These are phyloP conservation scores for Oenanthe melanoleuca DNA, from an alignment of 2,113 vertebrate genomes.

Conservation along the genomic window DNA sequence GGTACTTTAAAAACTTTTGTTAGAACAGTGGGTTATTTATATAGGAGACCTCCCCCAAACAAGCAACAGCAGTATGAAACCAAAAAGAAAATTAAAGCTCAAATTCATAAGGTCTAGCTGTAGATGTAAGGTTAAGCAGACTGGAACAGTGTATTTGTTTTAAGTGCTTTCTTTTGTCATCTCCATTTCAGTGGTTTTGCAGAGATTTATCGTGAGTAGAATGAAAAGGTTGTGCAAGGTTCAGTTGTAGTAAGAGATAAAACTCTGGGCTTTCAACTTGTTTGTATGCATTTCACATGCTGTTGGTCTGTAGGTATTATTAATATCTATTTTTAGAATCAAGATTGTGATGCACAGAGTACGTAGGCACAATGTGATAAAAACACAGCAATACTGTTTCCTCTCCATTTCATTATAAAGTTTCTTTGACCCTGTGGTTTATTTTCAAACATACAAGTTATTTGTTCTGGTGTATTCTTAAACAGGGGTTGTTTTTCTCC, in stretches of 20 bases:
- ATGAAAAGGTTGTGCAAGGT: slow-evolving; percentile 40
- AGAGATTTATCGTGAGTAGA: slow-evolving; percentile 12
- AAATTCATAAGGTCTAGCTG: slow-evolving; percentile 26
- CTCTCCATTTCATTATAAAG: slow-evolving; percentile 85
- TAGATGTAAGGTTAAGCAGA: slow-evolving; percentile 63
- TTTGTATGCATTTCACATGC: slow-evolving; percentile 69
- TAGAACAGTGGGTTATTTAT: slow-evolving; percentile 67
- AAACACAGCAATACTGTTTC: slow-evolving; percentile 78
- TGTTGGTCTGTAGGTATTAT: slow-evolving; percentile 59
- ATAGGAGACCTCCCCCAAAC: slow-evolving; percentile 52
- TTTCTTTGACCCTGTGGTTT: slow-evolving; percentile 90
- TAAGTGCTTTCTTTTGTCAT: neutral
- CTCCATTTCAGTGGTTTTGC: neutral
- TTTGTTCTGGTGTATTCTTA: slow-evolving; percentile 84
- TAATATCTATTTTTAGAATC: slow-evolving; percentile 72
- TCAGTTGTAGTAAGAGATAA: neutral
- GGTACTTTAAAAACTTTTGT: slow-evolving; percentile 73
- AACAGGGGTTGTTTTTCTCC: slow-evolving; percentile 88
- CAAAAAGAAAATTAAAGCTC: slow-evolving; percentile 59
- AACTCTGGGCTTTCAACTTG: slow-evolving; percentile 41
- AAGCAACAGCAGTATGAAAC: slow-evolving; percentile 32
- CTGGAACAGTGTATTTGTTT: slow-evolving; percentile 22
- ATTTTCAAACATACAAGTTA: slow-evolving; percentile 85
- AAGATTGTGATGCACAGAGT: slow-evolving; percentile 52
- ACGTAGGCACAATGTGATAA: slow-evolving; percentile 68